Conservation (phyloP, 2,888 invertebrate genomes). For the Mesoligia furuncula region DNA sequence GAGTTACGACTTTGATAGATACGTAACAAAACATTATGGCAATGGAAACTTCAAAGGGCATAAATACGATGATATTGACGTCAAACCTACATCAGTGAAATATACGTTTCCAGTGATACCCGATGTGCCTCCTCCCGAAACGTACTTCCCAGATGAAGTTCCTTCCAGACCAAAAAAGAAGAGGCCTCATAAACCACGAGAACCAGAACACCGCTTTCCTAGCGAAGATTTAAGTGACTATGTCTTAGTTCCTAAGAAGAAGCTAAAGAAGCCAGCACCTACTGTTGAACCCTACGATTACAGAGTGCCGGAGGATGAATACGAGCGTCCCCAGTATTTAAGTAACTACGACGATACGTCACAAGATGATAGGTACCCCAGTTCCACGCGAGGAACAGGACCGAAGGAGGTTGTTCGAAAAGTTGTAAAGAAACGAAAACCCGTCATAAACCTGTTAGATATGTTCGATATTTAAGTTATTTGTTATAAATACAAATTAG, state of each 20-base stretch:
- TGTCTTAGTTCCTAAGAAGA: conserved; percentile 85
- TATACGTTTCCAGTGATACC: conserved; percentile 76
- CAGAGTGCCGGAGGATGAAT: conserved; percentile 80
- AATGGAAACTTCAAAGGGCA: conserved; percentile 73
- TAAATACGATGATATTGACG: conserved; percentile 76
- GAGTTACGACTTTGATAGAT: conserved; percentile 80
- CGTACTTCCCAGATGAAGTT: conserved; percentile 78
- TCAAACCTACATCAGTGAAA: conserved; percentile 72
- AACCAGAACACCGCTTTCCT: conserved; percentile 73
- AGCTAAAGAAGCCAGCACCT: conserved; percentile 78
- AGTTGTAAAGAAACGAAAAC: conserved; percentile 84
- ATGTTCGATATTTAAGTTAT: conserved; percentile 85
- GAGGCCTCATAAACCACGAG: conserved; percentile 76
- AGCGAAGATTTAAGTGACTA: conserved; percentile 83
- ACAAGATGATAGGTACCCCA: conserved; percentile 77
- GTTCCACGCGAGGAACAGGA: conserved; percentile 72
- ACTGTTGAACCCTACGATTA: conserved; percentile 78
- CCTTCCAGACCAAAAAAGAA: conserved; percentile 82
- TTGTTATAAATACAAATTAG: conserved; percentile 80
- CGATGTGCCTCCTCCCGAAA: conserved; percentile 76
- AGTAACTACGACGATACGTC: conserved; percentile 73
- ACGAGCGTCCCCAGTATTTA: conserved; percentile 76
- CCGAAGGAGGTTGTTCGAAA: conserved; percentile 82
- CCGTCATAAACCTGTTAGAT: conserved; percentile 84
- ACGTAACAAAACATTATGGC: conserved; percentile 73